Base-by-base conservation (phyloP, 2,888 invertebrate species). In the Neoascia interrupta region DNA sequence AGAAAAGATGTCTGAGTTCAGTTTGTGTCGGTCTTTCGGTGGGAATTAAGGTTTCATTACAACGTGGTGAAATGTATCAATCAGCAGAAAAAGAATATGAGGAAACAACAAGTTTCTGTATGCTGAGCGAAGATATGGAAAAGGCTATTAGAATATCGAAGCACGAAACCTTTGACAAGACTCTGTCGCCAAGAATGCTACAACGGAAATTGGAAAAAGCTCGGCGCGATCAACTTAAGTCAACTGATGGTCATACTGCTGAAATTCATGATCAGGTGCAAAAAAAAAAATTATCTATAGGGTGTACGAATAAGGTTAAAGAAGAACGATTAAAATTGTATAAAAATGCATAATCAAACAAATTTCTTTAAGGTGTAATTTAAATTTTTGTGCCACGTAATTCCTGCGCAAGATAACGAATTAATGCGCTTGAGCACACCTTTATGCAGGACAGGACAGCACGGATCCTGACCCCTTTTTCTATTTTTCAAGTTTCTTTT, bases 211-310 rank as follows among this genome's bases (percentile, higher is more conserved):
- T 58, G 18, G 81, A 81, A 23, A 79, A 79, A 19, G 31, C n/a
- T 10, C 18, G 66, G 13, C 73, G 79, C 1, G 68, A 73, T 8
- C 19, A 64, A 2, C 23, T 81, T 1, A 75, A 81, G 36, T 81
- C 79, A 1, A 82, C 72, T n/a, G 81, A 82, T 60, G 82, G 80
- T 8, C 54, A 75, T 13, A 81, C 73, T 6, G 82, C 75, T 5
- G 82, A 82, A 47, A 70, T 81, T 23, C 34, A 81, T 66, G 82
- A 82, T 53, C 82, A 82, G 76, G 82, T 82, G 37, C 15, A 1
- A 10, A 54, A 15, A n/a, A n/a, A n/a, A n/a, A n/a, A n/a, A n/a
- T n/a, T n/a, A n/a, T n/a, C n/a, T n/a, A n/a, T n/a, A n/a, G n/a
- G n/a, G n/a, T n/a, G n/a, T n/a, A n/a, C n/a, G n/a, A n/a, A n/a